A percentile compares a stretch with the other conserved stretches of the same genome.
phyloP scores from a whole-genome alignment of 2,797 vertebrate genomes.

The Oreortyx pictus region DNA sequence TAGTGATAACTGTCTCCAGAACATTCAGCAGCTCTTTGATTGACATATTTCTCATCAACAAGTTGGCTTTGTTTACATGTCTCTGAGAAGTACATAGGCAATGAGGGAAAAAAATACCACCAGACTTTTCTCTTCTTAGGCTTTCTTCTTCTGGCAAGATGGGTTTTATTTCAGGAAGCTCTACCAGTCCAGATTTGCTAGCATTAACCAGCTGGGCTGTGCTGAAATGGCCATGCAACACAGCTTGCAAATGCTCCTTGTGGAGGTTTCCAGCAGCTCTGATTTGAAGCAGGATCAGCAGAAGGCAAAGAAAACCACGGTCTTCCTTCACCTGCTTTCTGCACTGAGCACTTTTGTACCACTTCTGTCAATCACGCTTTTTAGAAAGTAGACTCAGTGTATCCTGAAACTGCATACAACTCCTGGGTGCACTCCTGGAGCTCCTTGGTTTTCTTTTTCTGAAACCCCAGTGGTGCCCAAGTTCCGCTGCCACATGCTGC shows the following conservation, averaged over 20 bases:
- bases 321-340: not conserved
- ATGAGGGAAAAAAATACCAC: constrained; percentile 32
- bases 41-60: constrained; percentile 76
- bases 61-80: constrained; percentile 69
- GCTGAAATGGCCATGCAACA: not conserved
- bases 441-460: not conserved
- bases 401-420: not conserved
- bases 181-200: constrained; percentile 6
- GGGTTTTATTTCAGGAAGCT: constrained; percentile 24
- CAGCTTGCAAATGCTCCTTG: constrained; percentile 18
- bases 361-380: not conserved
- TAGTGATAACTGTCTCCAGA: constrained; percentile 65
- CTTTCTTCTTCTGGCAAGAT: constrained; percentile 42
- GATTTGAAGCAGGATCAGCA: not conserved
- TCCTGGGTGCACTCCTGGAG: not conserved
- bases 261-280: constrained; percentile 9
- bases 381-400: not conserved
- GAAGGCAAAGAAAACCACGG: not conserved
- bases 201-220: constrained; percentile 47
- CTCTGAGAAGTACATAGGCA: constrained; percentile 45
- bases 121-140: constrained; percentile 54
- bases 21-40: constrained; percentile 65
- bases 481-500: too few relatives aligned
- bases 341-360: not conserved
- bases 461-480: too few relatives aligned